Base-by-base conservation (phyloP, 1,140 invertebrate species). In the Drosophila carrolli region DNA sequence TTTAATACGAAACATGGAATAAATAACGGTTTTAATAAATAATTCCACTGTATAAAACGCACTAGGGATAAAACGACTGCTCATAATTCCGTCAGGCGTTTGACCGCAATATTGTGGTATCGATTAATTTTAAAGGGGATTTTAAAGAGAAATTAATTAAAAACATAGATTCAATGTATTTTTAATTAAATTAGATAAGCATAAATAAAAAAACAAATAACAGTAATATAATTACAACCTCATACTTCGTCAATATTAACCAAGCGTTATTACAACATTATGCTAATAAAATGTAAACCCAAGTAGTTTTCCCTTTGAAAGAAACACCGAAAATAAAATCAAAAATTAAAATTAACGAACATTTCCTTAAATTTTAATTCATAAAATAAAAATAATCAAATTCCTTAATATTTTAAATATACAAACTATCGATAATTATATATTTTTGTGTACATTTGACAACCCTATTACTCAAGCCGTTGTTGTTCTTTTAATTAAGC, bases 401-500 rank as follows among this genome's bases (percentile, higher is more conserved):
- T 19, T 44, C 6, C 16, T 38, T 3, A 4, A 54, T 37, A 50
- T 10, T 32, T 51, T 5, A 6, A 7, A 0, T 5, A 54, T 2
- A 38, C 23, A 9, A 23, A 23, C 1, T 38, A 54, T 54, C 51
- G 32, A 54, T 54, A 54, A 6, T 9, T 38, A 6, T 10, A 10
- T 19, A 27, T 6, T 35, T 43, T 19, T 29, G 14, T 32, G 41
- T 14, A 44, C 19, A 14, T 44, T 2, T 59, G 44, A 38, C 44
- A 59, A 59, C 57, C 44, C 57, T 59, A 27, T 27, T 48, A 38
- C 44, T 29, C 19, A 59, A 54, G 51, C 51, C 51, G 32, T 59
- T 59, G 59, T 63, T 63, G 51, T 63, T 65, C 13, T 11, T 47
- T 58, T 29, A 65, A 60, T 66, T 58, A 71, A 71, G 29, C 16